Evolutionary conservation across 2,888 invertebrate genomes (phyloP).

Genomic region (Seira sanloemensis): DNA sequence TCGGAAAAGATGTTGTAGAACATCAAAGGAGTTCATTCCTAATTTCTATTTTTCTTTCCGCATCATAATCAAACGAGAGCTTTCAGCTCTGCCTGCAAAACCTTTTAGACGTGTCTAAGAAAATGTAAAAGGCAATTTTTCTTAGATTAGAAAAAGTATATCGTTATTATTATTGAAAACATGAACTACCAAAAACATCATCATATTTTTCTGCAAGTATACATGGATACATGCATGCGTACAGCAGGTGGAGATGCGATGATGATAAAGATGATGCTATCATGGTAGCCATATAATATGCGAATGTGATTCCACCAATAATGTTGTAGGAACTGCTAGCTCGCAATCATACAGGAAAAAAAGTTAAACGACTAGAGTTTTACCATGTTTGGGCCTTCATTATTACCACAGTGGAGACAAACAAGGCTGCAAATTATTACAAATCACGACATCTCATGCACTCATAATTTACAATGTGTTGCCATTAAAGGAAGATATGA

Average conservation of each 20-base stretch:
- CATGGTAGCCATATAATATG: conserved; percentile 39
- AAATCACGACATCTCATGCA: conserved; percentile 65
- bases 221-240: too few relatives aligned
- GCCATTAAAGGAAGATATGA: conserved; percentile 62
- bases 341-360: conserved; percentile 37
- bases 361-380: conserved; percentile 62
- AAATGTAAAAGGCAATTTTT: too few relatives aligned
- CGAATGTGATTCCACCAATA: conserved; percentile 65
- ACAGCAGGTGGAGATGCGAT: too few relatives aligned
- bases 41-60: not conserved
- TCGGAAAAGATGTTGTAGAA: not conserved
- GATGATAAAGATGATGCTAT: conserved; percentile 40
- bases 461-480: conserved; percentile 59
- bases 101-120: not conserved
- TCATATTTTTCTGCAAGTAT: not conserved
- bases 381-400: conserved; percentile 61
- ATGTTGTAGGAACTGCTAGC: conserved; percentile 46
- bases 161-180: too few relatives aligned
- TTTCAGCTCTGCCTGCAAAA: not conserved
- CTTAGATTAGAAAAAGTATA: too few relatives aligned
- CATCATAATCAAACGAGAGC: not conserved
- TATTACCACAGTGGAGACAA: conserved; percentile 62
- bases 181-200: not conserved
- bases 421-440: conserved; percentile 66
- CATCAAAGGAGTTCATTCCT: not conserved